Base-by-base conservation (phyloP, 2,113 vertebrate genomes). In the Peromyscus maniculatus region DNA sequence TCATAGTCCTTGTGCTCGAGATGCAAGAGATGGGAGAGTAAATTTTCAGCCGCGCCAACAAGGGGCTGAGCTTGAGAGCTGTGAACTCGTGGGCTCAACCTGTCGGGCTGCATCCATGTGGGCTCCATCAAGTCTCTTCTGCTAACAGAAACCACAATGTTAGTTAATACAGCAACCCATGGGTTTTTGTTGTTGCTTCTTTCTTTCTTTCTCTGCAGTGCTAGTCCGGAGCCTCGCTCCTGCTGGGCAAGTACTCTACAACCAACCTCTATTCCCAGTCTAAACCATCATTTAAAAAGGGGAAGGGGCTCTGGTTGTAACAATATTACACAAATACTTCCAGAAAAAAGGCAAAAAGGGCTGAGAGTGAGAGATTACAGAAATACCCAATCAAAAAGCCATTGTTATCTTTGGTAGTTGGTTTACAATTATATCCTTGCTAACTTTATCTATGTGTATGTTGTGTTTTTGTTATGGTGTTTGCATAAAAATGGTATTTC, bases 1-100 rank as follows among this genome's bases (percentile, higher is more conserved):
- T 99, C 98, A 93, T 98, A 98, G 89, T 99, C 98, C 87, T 98
- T 99, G 26, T 98, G 98, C 86, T 99, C 99, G 87, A 99, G 95
- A 84, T 97, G 98, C 92, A 99, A 98, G 79, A 99, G 99, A 1
- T 99, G 99, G 62, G 99, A 99, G 66, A 99, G 98, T 55, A 99
- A 98, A 94, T 97, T 98, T 87, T 99, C 99, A 94, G 94, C 80
- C 57, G 98, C 92, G 55, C 98, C 98, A 26, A 87, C 2, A 66
- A 95, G 91, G 96, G 96, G 66, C 17, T 97, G 98, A 2, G 98
- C 43, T 9, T 97, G 98, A 95, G 98, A 84, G 46, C 97, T 92
- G 22, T 98, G 98, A 24, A 95, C 89, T 96, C 97, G 96, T 28
- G 99, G 98, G 90, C 98, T 99, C 94, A 99, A 79, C 62, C 96